These are phyloP conservation scores for Heliconius charithonia DNA, from an alignment of 2,888 invertebrate species.

Conservation along the genomic window DNA sequence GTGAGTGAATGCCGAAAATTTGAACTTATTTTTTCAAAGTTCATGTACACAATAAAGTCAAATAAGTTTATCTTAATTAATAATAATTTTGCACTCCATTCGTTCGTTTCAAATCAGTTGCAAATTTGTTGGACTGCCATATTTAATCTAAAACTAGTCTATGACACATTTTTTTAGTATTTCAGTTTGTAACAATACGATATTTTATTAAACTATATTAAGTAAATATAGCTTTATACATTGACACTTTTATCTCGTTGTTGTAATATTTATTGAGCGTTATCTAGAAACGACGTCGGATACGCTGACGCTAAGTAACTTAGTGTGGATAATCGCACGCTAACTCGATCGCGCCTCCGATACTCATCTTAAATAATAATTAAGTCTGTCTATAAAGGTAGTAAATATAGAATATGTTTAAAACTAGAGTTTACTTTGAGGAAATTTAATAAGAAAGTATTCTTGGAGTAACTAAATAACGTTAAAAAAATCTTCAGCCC, in stretches of 20 bases:
- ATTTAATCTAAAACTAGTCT: no score
- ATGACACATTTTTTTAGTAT: background rate
- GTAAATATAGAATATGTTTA: background rate
- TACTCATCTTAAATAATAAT: slow-evolving; percentile 42
- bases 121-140: no score
- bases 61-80: no score
- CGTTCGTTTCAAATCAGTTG: no score
- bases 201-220: background rate
- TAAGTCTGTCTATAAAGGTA: slow-evolving; percentile 10
- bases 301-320: slow-evolving; percentile 61
- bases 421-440: background rate
- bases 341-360: slow-evolving; percentile 63
- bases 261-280: slow-evolving; percentile 43
- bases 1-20: background rate
- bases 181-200: background rate
- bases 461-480: background rate
- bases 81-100: no score
- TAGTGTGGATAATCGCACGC: slow-evolving; percentile 74
- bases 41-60: background rate
- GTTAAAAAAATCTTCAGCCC: background rate
- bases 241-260: slow-evolving; percentile 53
- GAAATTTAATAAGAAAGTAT: background rate
- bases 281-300: slow-evolving; percentile 53
- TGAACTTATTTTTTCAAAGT: background rate
- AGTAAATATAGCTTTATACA: background rate